Percentiles rank a stretch among this genome's conserved stretches.
phyloP scores from a whole-genome alignment of 1,140 invertebrate species.

The Drosophila orosa region DNA sequence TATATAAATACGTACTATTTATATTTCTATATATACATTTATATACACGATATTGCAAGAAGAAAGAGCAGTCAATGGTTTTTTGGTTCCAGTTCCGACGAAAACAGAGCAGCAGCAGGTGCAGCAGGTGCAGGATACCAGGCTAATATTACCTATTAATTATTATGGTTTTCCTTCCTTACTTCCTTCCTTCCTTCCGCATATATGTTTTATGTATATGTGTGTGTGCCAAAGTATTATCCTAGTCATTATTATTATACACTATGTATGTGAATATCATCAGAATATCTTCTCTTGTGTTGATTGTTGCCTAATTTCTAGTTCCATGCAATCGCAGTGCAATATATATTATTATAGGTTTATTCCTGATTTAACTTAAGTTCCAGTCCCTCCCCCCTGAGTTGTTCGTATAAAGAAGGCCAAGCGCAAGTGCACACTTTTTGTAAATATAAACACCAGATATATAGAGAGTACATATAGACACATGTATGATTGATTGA shows the following conservation, averaged over 20 bases:
- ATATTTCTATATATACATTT: conserved; percentile 55
- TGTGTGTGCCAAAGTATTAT: conserved; percentile 75
- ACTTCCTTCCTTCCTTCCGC: conserved; percentile 10
- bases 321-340: conserved; percentile 60
- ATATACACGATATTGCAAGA: conserved; percentile 58
- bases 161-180: conserved; percentile 33
- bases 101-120: conserved; percentile 22
- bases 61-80: conserved; percentile 77
- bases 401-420: conserved; percentile 23
- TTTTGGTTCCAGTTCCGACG: conserved; percentile 69
- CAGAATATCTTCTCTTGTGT: conserved; percentile 12
- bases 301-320: conserved; percentile 74
- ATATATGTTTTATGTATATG: conserved; percentile 13
- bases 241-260: conserved; percentile 51
- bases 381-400: conserved; percentile 8
- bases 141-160: conserved; percentile 40
- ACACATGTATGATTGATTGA: conserved; percentile 12
- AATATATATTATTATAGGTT: conserved; percentile 45
- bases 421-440: conserved; percentile 39
- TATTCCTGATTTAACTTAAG: conserved; percentile 35
- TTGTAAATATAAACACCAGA: conserved; percentile 51
- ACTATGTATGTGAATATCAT: conserved; percentile 16
- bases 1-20: conserved; percentile 76
- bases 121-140: conserved; percentile 17
- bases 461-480: conserved; percentile 21